Conservation (phyloP, 2,888 invertebrate species). For the Auanema freiburgensis region DNA sequence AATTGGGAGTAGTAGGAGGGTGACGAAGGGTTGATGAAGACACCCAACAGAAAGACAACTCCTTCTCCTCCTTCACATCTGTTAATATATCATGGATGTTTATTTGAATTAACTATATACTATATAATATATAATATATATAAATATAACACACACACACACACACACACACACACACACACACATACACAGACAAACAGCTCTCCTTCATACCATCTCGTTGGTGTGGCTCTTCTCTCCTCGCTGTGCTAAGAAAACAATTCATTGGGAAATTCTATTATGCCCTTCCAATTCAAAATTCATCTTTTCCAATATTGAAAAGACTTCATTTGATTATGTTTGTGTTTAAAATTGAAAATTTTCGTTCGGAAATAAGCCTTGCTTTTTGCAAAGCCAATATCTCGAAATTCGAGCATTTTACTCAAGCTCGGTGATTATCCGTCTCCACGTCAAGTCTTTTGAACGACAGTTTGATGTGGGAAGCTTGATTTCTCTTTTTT, state of each 20-base stretch:
- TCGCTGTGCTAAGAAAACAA: background rate
- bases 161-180: background rate
- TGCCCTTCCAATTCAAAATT: background rate
- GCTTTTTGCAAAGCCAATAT: too few relatives aligned
- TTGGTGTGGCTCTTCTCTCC: conserved; percentile 8
- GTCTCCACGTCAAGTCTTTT: too few relatives aligned
- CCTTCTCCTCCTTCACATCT: conserved; percentile 4
- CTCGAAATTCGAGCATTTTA: too few relatives aligned
- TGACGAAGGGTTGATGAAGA: conserved; percentile 3
- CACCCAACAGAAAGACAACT: conserved; percentile 7
- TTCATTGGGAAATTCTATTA: background rate
- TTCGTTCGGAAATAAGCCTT: too few relatives aligned
- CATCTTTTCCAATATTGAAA: conserved; percentile 1
- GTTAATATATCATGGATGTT: background rate
- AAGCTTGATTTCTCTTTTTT: too few relatives aligned
- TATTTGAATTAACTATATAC: background rate
- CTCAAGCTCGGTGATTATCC: too few relatives aligned
- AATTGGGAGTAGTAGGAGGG: background rate
- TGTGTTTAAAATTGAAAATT: too few relatives aligned
- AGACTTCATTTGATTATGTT: too few relatives aligned
- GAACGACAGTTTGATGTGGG: too few relatives aligned
- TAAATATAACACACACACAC: too few relatives aligned
- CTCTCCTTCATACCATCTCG: conserved; percentile 2
- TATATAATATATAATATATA: too few relatives aligned
- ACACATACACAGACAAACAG: background rate